Conservation (phyloP, 2,797 vertebrate species). For the Pogoniulus pusillus region DNA sequence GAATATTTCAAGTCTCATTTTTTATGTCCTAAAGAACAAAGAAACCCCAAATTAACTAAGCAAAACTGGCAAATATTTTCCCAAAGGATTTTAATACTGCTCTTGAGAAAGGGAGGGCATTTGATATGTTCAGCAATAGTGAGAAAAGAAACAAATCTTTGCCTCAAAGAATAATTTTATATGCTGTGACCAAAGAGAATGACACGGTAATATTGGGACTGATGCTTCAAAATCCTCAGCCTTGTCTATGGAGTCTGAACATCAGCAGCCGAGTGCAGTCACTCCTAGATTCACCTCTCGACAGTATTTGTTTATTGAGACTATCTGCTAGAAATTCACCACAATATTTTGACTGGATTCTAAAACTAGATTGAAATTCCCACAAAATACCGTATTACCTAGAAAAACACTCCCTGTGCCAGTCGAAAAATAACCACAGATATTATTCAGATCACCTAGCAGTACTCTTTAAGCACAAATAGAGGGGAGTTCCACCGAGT, state of each 20-base stretch:
- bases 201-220: background rate
- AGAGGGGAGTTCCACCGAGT: background rate
- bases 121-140: background rate
- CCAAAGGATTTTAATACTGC: background rate
- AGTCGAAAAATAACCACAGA: conserved; percentile 14
- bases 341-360: conserved; percentile 59
- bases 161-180: background rate
- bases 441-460: conserved; percentile 4
- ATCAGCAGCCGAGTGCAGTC: background rate
- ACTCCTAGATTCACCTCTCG: background rate
- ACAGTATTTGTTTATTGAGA: background rate
- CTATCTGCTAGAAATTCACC: conserved; percentile 53
- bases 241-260: background rate
- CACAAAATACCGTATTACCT: conserved; percentile 31
- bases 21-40: background rate
- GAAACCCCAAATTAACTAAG: background rate
- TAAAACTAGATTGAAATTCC: conserved; percentile 39
- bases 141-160: background rate
- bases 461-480: background rate
- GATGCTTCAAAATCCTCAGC: background rate
- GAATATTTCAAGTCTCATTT: background rate
- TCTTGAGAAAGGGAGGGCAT: background rate
- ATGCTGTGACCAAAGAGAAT: background rate
- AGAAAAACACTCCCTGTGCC: conserved; percentile 25
- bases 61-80: background rate